Base-by-base conservation (phyloP, 2,113 vertebrate genomes). In the Tupaia tana region DNA sequence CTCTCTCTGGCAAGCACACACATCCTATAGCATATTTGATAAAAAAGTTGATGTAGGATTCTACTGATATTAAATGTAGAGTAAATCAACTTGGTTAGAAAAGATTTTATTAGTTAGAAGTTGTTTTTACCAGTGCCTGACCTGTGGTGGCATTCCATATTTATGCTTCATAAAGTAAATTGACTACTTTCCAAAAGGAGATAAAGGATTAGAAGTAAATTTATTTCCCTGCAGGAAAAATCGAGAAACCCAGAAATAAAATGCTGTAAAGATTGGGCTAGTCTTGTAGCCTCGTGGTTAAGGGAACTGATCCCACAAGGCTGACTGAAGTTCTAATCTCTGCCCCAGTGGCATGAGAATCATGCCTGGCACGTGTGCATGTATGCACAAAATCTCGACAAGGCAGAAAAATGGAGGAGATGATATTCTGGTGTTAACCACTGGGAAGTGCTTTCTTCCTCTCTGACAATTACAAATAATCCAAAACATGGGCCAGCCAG, bases 101-200 rank as follows among this genome's bases (percentile, higher is more conserved):
- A 87, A 88, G 84, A 94, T 88, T 85, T 80, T 77, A 70, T 90
- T 88, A 56, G 73, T 54, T 63, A 59, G 59, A 70, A 31, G 25
- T 82, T 91, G 1, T 90, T 94, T 61, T 78, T 27, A 66, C 27
- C 27, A 94, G 56, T 56, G 27, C n/a, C 74, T 84, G 61, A 79
- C n/a, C 27, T 94, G 12, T 73, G 27, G 11, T 95, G 81, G 22
- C 16, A 12, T 90, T 31, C 25, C n/a, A n/a, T 67, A 64, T 59
- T 83, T 73, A 66, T 86, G 19, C 31, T 93, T 95, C 29, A 86
- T 78, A 54, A 81, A 82, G 67, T 81, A 87, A 93, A 90, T 86
- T 22, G 54, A 90, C 43, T 66, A n/a, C 43, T 66, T 79, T 80
- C 43, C 74, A 89, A 43, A 66, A 93, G 70, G 74, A 89, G 34